These are phyloP conservation scores for Crax fasciolata DNA, from an alignment of 2,797 vertebrate species.

Conservation along the genomic window DNA sequence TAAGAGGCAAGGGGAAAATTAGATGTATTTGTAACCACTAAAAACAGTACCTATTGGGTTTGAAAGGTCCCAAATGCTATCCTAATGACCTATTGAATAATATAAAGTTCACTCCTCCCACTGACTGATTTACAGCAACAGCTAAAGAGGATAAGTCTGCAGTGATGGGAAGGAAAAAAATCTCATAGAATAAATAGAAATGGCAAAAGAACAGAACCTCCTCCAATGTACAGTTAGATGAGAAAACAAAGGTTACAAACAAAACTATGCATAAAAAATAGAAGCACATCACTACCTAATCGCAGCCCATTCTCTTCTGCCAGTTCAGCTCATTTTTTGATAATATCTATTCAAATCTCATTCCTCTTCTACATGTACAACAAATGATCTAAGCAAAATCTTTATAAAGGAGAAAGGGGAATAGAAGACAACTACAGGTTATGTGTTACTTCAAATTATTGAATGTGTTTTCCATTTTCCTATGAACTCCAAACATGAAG, in stretches of 20 bases:
- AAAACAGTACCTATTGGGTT: neutral
- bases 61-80: neutral
- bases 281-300: neutral
- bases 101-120: neutral
- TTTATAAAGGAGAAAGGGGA: neutral
- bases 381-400: neutral
- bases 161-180: neutral
- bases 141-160: neutral
- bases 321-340: neutral
- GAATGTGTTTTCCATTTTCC: neutral
- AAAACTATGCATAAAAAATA: neutral
- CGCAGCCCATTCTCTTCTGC: neutral
- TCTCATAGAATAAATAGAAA: neutral
- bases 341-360: neutral
- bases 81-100: neutral
- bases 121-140: neutral
- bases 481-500: neutral
- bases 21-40: neutral
- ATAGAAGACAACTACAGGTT: neutral
- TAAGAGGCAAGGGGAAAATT: neutral
- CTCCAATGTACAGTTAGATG: neutral
- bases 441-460: neutral
- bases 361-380: neutral
- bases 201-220: neutral
- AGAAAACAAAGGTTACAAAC: slow-evolving; percentile 1